These are phyloP conservation scores for Acinonyx jubatus DNA, from an alignment of 2,113 vertebrate genomes.

Conservation along the genomic window DNA sequence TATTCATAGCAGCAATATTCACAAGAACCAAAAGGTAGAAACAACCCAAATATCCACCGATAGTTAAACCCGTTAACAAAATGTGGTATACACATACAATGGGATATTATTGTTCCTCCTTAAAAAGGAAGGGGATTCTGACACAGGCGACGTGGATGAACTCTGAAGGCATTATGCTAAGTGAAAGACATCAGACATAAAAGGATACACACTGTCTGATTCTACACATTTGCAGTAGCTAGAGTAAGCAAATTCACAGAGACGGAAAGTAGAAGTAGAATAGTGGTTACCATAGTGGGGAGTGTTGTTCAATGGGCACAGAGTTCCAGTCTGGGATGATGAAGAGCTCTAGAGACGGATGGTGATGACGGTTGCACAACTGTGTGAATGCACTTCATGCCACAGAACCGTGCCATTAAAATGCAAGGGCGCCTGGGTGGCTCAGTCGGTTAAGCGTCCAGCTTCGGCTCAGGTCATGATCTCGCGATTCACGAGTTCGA, in stretches of 20 bases:
- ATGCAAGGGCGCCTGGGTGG: too few relatives aligned
- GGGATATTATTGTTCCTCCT: neutral
- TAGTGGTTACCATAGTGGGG: neutral
- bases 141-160: neutral
- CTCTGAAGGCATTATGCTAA: neutral
- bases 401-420: neutral
- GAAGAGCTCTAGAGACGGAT: neutral
- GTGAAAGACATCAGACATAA: neutral
- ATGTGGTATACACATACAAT: neutral
- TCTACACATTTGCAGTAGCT: neutral
- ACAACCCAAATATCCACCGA: neutral
- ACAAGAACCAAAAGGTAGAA: neutral
- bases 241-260: neutral
- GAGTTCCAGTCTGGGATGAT: neutral
- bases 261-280: neutral
- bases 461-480: too few relatives aligned
- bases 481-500: too few relatives aligned
- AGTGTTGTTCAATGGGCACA: neutral
- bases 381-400: neutral
- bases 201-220: neutral
- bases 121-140: constrained; percentile 22
- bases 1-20: neutral
- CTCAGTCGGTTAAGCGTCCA: too few relatives aligned
- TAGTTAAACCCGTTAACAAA: neutral
- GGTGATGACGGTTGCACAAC: neutral